Conservation (phyloP, 2,797 vertebrate genomes). For the Chrysocyon brachyurus region DNA sequence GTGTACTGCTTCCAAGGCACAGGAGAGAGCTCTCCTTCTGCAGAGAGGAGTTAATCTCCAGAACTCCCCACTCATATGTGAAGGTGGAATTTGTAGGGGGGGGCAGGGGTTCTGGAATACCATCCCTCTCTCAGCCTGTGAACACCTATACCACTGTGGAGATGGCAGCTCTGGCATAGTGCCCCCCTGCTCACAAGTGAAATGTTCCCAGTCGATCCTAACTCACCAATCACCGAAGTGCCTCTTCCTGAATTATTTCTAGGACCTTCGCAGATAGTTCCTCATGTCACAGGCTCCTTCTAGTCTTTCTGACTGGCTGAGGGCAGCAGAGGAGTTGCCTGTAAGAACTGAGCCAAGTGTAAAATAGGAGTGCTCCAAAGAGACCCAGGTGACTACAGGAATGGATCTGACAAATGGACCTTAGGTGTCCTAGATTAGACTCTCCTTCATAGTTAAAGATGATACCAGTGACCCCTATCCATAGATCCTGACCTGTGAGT, state of each 20-base stretch:
- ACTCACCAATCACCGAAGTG: not conserved
- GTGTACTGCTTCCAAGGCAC: not conserved
- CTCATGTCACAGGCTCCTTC: not conserved
- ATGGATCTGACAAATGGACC: constrained; percentile 49
- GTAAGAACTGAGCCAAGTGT: not conserved
- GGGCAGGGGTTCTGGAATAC: not conserved
- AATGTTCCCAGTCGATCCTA: not conserved
- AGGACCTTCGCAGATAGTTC: not conserved
- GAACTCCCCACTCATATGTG: not conserved
- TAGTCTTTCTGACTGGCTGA: not conserved
- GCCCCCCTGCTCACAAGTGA: not conserved
- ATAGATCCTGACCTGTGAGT: constrained; percentile 54
- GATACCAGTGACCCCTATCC: not conserved
- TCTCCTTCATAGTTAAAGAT: not conserved
- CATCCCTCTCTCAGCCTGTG: not conserved
- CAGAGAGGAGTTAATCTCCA: not conserved
- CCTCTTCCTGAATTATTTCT: not conserved
- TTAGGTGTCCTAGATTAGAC: constrained; percentile 32
- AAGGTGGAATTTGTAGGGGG: not conserved
- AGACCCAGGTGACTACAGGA: not conserved
- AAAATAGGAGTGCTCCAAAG: not conserved
- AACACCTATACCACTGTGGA: not conserved
- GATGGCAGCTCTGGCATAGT: not conserved
- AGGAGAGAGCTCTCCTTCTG: not conserved
- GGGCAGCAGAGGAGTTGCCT: constrained; percentile 15